These are phyloP conservation scores for Scaptomyza tumidula DNA, from an alignment of 2,888 invertebrate species.

Conservation along the genomic window DNA sequence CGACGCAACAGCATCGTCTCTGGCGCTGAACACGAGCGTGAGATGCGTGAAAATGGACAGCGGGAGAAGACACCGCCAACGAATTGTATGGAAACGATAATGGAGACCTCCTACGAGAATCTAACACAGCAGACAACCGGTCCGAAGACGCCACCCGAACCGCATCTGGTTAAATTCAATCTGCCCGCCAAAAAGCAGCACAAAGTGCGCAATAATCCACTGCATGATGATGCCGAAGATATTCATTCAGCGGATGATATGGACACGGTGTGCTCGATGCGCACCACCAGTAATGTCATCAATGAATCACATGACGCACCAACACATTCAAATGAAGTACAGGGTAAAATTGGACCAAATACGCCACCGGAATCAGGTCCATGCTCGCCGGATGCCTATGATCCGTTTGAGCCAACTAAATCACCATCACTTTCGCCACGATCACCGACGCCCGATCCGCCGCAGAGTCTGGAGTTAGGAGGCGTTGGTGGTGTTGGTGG, in stretches of 20 bases:
- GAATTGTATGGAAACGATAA: constrained; percentile 78
- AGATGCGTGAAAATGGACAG: constrained; percentile 71
- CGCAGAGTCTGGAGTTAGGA: constrained; percentile 61
- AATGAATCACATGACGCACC: constrained; percentile 39
- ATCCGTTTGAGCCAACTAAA: constrained; percentile 96
- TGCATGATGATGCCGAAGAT: constrained; percentile 85
- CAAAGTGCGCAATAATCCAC: constrained; percentile 88
- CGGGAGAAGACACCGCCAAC: constrained; percentile 79
- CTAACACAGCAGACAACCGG: constrained; percentile 85
- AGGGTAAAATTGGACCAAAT: constrained; percentile 88
- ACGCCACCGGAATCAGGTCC: constrained; percentile 89
- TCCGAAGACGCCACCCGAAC: constrained; percentile 91
- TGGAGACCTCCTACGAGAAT: constrained; percentile 82
- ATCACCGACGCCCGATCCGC: constrained; percentile 81
- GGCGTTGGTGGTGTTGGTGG: neutral
- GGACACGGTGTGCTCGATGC: constrained; percentile 60
- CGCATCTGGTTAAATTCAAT: constrained; percentile 87
- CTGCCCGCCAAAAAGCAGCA: constrained; percentile 85
- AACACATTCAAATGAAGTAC: constrained; percentile 60
- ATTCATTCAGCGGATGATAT: constrained; percentile 71
- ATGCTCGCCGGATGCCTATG: constrained; percentile 92
- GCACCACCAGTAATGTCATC: constrained; percentile 46
- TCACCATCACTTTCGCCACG: constrained; percentile 86
- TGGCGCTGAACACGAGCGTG: constrained; percentile 39
- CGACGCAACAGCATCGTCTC: constrained; percentile 56